These are phyloP conservation scores for Penelope pileata DNA, from an alignment of 2,113 vertebrate species.

Conservation along the genomic window DNA sequence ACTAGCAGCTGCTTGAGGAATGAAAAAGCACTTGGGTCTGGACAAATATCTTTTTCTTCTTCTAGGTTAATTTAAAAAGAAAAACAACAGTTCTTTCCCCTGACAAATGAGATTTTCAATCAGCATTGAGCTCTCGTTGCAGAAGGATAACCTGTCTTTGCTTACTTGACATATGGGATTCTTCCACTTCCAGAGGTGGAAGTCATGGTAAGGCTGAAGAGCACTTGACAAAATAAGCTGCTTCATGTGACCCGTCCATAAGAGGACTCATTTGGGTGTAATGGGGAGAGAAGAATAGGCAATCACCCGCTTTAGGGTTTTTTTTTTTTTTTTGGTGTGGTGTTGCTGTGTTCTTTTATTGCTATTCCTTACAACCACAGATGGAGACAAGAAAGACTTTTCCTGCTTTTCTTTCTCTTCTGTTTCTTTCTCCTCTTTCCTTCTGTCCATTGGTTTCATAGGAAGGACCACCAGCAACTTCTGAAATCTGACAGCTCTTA, in stretches of 20 bases:
- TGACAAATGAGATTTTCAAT: constrained; percentile 23
- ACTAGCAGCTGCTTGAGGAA: constrained; percentile 33
- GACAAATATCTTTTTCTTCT: neutral
- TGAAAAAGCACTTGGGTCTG: constrained; percentile 4
- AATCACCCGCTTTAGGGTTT: neutral
- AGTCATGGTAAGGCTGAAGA: constrained; percentile 5
- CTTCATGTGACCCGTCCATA: neutral
- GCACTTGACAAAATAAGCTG: neutral
- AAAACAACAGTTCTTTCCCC: neutral
- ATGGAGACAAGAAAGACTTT: neutral
- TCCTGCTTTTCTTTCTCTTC: neutral
- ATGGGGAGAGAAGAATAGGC: neutral
- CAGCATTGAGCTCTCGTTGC: neutral
- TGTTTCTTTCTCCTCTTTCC: neutral
- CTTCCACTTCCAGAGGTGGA: constrained; percentile 12
- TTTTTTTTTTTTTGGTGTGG: neutral
- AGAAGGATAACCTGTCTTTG: neutral
- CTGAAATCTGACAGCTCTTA: neutral
- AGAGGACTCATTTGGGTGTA: neutral
- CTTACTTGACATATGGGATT: constrained; percentile 5
- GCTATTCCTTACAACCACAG: neutral
- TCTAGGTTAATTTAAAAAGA: constrained; percentile 39
- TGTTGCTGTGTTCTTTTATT: neutral
- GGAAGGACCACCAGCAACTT: neutral
- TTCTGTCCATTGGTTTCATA: neutral